A percentile compares a stretch with the other conserved stretches of the same genome.
Conservation (phyloP, 2,113 vertebrate species). For the Propithecus coquereli region DNA sequence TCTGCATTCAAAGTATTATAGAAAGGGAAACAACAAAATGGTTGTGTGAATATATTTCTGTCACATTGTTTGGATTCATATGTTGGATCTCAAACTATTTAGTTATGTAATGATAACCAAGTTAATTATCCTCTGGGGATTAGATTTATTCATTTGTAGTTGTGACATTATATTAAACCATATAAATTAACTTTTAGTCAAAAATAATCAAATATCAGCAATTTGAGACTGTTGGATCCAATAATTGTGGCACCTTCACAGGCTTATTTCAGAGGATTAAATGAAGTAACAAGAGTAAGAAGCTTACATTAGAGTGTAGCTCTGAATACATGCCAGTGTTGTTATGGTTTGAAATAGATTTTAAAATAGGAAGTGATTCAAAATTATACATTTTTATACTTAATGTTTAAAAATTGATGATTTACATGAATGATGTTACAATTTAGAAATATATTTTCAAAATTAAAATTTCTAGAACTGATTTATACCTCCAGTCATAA, state of each 20-base stretch:
- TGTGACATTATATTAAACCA: not conserved
- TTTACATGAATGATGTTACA: not conserved
- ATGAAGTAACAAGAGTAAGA: not conserved
- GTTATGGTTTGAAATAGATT: not conserved
- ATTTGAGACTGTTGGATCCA: not conserved
- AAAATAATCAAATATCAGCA: not conserved
- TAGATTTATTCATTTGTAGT: not conserved
- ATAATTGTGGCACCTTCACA: not conserved
- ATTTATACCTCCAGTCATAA: not conserved
- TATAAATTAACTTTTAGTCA: not conserved
- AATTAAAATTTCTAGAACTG: not conserved
- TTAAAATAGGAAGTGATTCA: not conserved
- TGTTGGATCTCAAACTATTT: not conserved
- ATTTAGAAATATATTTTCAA: not conserved
- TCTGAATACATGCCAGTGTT: not conserved
- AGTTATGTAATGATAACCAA: not conserved
- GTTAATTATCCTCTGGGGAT: not conserved
- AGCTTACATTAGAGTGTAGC: not conserved
- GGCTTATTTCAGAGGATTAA: not conserved
- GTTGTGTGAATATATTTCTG: not conserved
- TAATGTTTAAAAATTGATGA: not conserved
- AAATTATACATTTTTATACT: not conserved
- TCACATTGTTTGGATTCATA: not conserved
- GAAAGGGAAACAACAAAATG: not conserved
- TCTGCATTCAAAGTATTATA: not conserved